Evolutionary conservation across 2,113 vertebrate genomes (phyloP).

Genomic region (Prionailurus bengalensis): DNA sequence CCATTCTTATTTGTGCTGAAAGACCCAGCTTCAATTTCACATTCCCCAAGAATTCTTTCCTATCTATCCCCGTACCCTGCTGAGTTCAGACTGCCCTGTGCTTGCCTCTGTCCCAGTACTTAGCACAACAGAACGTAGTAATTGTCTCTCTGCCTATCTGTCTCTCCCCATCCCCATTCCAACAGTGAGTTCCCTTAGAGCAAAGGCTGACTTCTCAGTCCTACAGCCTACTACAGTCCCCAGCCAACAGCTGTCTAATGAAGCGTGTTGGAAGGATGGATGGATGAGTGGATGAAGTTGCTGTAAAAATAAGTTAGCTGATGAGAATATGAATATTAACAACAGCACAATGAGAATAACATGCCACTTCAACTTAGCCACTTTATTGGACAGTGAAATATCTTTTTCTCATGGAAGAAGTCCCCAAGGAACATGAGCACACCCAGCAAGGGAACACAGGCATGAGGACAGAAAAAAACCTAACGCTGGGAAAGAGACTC

Average conservation of each 20-base stretch:
- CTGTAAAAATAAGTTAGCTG: conserved; percentile 18
- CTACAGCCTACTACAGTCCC: background rate
- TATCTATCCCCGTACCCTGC: background rate
- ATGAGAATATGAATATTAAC: background rate
- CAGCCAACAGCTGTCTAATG: background rate
- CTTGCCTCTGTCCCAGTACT: background rate
- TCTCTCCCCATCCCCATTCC: background rate
- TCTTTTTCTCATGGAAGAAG: background rate
- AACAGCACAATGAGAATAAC: background rate
- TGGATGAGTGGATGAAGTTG: background rate
- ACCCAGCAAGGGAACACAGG: background rate
- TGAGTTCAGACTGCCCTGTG: background rate
- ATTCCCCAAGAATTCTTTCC: background rate
- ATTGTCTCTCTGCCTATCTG: background rate
- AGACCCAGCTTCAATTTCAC: background rate
- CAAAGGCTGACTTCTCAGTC: background rate
- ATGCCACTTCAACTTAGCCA: conserved; percentile 35
- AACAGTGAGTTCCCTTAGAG: background rate
- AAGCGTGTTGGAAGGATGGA: background rate
- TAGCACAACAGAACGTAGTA: background rate
- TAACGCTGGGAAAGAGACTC: background rate
- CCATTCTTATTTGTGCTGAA: background rate
- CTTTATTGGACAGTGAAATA: conserved; percentile 75
- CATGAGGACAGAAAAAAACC: background rate
- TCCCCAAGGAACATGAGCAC: background rate